phyloP scores from a whole-genome alignment of 1,140 invertebrate genomes.

The Kradibia gibbosae region DNA sequence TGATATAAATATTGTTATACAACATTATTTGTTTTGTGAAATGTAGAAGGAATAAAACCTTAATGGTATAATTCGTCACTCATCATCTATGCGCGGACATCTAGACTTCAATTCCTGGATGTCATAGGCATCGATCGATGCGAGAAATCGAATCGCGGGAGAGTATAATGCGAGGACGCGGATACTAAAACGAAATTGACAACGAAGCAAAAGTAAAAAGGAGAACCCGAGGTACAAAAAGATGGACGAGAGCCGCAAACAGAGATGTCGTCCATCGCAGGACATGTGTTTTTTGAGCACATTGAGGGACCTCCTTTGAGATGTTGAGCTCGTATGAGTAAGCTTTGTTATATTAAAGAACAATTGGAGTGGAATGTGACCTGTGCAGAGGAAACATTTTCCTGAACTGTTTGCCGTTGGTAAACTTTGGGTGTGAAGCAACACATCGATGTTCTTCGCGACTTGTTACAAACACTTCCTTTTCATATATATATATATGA shows the following conservation, averaged over 20 bases:
- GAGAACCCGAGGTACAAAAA: slow-evolving; percentile 5
- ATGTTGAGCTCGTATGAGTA: neutral
- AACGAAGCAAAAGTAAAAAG: neutral
- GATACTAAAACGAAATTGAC: slow-evolving; percentile 34
- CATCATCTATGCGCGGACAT: neutral
- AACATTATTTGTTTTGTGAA: no score
- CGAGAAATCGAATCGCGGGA: slow-evolving; percentile 11
- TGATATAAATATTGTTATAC: no score
- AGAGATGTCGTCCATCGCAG: neutral
- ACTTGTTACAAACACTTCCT: neutral
- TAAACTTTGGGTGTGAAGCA: neutral
- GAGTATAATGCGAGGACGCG: slow-evolving; percentile 10
- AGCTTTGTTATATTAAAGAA: slow-evolving; percentile 4
- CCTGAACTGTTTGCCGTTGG: neutral
- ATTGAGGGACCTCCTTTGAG: slow-evolving; percentile 8
- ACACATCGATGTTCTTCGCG: neutral
- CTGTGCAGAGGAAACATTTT: neutral
- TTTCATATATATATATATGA: no score
- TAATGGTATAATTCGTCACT: neutral
- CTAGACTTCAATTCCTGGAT: neutral
- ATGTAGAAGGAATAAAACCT: neutral
- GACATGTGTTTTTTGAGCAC: neutral
- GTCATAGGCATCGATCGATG: neutral
- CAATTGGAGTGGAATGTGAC: neutral
- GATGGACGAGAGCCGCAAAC: slow-evolving; percentile 14